These are phyloP conservation scores for Opisthocomus hoazin DNA, from an alignment of 2,113 vertebrate species.

Conservation along the genomic window DNA sequence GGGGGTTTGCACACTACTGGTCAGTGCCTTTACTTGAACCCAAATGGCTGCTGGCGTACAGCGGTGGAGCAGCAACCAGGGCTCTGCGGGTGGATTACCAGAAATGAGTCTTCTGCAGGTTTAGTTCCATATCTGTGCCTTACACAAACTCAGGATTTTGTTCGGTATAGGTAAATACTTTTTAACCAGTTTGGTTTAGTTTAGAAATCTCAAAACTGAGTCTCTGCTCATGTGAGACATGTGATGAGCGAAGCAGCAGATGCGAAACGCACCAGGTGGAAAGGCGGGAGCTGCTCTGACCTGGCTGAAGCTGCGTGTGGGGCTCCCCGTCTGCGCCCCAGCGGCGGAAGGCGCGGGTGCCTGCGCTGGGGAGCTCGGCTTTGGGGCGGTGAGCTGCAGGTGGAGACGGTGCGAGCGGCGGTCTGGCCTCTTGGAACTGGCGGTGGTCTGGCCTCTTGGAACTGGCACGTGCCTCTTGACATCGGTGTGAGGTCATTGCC, in stretches of 20 bases:
- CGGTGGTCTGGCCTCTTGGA: not conserved
- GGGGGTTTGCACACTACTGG: rapidly evolving
- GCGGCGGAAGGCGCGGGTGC: not conserved
- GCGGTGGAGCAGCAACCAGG: not conserved
- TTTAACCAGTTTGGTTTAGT: not conserved
- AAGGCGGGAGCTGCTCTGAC: not conserved
- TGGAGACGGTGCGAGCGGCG: not conserved
- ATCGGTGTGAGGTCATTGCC: not conserved
- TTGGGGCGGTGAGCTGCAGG: not conserved
- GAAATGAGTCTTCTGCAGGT: not conserved
- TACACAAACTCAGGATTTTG: not conserved
- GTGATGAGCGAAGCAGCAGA: not conserved
- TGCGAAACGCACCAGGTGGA: not conserved
- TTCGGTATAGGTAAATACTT: not conserved
- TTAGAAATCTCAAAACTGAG: not conserved
- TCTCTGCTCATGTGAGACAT: not conserved
- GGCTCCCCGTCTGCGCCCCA: not conserved
- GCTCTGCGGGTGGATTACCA: not conserved
- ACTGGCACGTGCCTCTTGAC: not conserved
- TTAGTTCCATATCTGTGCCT: not conserved
- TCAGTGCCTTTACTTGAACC: not conserved
- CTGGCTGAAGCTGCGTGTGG: rapidly evolving
- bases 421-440: not conserved
- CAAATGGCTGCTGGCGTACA: rapidly evolving
- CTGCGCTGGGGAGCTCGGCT: not conserved